Conservation (phyloP, 1,140 invertebrate genomes). For the Drosophila arawakana region DNA sequence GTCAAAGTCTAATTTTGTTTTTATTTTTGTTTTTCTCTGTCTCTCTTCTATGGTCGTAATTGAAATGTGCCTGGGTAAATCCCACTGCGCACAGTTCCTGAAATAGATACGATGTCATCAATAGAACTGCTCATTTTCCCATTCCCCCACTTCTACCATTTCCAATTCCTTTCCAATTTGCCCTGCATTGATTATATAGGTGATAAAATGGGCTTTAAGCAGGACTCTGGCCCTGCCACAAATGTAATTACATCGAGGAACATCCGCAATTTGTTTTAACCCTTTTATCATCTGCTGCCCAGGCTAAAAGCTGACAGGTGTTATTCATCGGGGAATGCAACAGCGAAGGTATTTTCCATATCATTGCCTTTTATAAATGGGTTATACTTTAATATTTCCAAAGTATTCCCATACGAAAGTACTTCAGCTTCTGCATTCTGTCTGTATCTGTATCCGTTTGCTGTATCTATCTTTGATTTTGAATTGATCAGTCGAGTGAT, state of each 20-base stretch:
- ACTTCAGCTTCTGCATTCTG: slow-evolving; percentile 26
- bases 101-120: slow-evolving; percentile 77
- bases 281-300: slow-evolving; percentile 40
- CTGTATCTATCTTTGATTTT: slow-evolving; percentile 8
- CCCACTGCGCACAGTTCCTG: slow-evolving; percentile 40
- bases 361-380: slow-evolving; percentile 31
- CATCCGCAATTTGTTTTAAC: slow-evolving; percentile 19
- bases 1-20: slow-evolving; percentile 75
- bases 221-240: not conserved
- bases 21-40: not conserved
- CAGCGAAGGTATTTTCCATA: slow-evolving; percentile 38
- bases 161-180: slow-evolving; percentile 18
- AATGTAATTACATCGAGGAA: slow-evolving; percentile 40
- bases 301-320: slow-evolving; percentile 31
- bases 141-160: slow-evolving; percentile 39
- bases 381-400: slow-evolving; percentile 19
- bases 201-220: slow-evolving; percentile 43
- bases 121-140: slow-evolving; percentile 48
- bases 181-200: slow-evolving; percentile 45
- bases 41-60: slow-evolving; percentile 57
- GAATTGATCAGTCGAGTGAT: slow-evolving; percentile 13
- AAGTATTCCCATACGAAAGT: slow-evolving; percentile 42
- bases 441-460: not conserved
- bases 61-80: slow-evolving; percentile 64
- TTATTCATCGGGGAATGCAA: slow-evolving; percentile 29